These are phyloP conservation scores for Psilanteris sp. DNA, from an alignment of 1,140 invertebrate species.

Conservation along the genomic window DNA sequence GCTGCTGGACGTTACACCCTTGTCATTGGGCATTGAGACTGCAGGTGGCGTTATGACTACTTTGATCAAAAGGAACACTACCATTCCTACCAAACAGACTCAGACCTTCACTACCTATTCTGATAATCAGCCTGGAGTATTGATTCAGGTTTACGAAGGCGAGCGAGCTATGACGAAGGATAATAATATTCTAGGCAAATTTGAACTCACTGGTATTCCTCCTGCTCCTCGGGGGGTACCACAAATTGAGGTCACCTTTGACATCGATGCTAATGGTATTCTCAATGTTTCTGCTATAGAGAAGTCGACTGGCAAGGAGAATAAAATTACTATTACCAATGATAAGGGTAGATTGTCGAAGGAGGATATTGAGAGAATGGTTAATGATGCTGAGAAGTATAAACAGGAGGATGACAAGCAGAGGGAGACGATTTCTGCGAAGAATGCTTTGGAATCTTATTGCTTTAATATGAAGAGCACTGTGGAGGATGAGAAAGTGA, in stretches of 20 bases:
- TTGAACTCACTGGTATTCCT: conserved; percentile 89
- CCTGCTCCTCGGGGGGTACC: conserved; percentile 90
- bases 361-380: conserved; percentile 91
- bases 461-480: conserved; percentile 85
- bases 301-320: conserved; percentile 82
- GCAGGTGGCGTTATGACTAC: conserved; percentile 85
- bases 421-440: conserved; percentile 82
- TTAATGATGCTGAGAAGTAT: conserved; percentile 84
- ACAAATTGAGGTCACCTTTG: conserved; percentile 85
- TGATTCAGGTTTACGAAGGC: conserved; percentile 89
- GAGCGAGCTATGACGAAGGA: conserved; percentile 89
- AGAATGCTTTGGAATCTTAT: conserved; percentile 85
- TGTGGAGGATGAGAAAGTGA: conserved; percentile 75
- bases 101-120: conserved; percentile 85
- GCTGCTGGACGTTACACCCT: conserved; percentile 85
- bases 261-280: conserved; percentile 86
- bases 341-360: conserved; percentile 90
- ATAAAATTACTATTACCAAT: conserved; percentile 92
- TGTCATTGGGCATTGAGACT: conserved; percentile 85
- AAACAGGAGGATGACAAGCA: conserved; percentile 85
- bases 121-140: conserved; percentile 86
- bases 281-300: conserved; percentile 82
- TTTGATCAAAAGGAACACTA: conserved; percentile 84
- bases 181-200: conserved; percentile 89
- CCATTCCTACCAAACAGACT: conserved; percentile 84